Conservation (phyloP, 2,797 vertebrate genomes). For the Gymnopithys bicolor region DNA sequence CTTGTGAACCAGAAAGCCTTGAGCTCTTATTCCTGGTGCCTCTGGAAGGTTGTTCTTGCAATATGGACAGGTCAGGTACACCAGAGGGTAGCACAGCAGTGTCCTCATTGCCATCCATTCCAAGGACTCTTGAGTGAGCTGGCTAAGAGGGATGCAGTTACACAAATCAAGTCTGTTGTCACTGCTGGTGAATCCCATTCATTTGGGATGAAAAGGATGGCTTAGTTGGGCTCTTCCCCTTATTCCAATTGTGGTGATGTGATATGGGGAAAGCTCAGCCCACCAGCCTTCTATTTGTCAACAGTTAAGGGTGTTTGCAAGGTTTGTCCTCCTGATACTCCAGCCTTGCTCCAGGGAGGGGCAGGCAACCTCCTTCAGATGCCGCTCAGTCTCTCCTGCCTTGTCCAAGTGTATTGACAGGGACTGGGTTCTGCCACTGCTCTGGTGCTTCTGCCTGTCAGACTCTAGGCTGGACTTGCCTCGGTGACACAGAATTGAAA, state of each 20-base stretch:
- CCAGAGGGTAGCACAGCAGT: neutral
- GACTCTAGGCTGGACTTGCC: neutral
- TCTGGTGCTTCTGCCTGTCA: neutral
- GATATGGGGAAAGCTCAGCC: neutral
- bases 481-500: neutral
- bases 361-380: neutral
- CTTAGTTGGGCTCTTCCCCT: neutral
- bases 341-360: neutral
- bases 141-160: neutral
- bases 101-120: neutral
- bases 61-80: neutral
- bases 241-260: fast-evolving
- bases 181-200: neutral
- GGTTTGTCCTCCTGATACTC: neutral
- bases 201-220: neutral
- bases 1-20: neutral
- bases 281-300: neutral
- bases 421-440: neutral
- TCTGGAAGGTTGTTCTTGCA: neutral
- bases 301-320: neutral
- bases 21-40: neutral
- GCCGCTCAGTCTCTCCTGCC: neutral
- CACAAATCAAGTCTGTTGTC: neutral
- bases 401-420: neutral
- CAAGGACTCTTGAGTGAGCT: neutral